Evolutionary conservation across 2,797 vertebrate species (phyloP), one percentile per base, ranked within the genome.

Genomic region (Enteromius viviparus): DNA sequence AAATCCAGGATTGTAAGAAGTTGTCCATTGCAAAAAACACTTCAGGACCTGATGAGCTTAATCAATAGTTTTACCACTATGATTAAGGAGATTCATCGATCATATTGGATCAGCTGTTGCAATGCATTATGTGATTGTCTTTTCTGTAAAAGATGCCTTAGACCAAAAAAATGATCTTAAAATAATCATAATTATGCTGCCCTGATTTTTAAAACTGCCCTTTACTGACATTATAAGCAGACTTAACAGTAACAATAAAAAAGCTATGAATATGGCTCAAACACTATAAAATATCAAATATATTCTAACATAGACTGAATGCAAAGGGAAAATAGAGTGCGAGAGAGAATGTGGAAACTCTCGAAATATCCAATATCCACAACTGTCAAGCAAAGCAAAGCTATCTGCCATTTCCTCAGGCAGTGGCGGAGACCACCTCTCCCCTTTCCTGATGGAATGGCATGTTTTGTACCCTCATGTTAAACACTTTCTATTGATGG

Each of bases 331-430:
- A 40, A 78, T 62, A 76, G 72, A 49, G 23, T 53, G 40, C n/a
- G 60, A 62, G 72, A 37, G 65, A 74, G 37, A 85, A 74, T 42
- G 32, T 19, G 60, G 23, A 65, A 82, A 76, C 21, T 34, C 45
- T 55, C 10, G 51, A 72, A 85, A 85, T 80, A 70, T 80, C 72
- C 75, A 81, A 81, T 85, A 84, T 82, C 78, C 84, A 64, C 66
- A 70, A 69, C 68, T 85, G 86, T 85, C 84, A 84, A 69, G 81
- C 64, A 78, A 75, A 81, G 79, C 69, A 78, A 55, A 40, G 49
- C 64, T 55, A 84, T 78, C 84, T 78, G 40, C 74, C 17, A 55
- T 74, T 65, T 34, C 45, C 76, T 45, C 70, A 37, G 81, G 53
- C 84, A n/a, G 53, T 40, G 7, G 11, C 21, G 6, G 68, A 70